A percentile compares a stretch with the other conserved stretches of the same genome.
phyloP scores from a whole-genome alignment of 2,888 invertebrate genomes.

The Eulithis prunata region DNA sequence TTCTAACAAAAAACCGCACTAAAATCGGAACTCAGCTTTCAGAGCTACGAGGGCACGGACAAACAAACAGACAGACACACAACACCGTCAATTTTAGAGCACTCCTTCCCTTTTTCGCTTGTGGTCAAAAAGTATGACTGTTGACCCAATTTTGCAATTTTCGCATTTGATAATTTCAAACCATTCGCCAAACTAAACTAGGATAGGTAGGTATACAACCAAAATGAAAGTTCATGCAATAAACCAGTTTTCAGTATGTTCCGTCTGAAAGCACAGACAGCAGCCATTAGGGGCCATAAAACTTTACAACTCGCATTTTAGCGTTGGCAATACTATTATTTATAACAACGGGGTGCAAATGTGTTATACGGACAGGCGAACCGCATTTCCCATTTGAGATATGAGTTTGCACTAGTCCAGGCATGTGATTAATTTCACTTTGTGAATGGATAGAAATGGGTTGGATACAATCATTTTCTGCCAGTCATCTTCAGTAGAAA shows the following conservation, averaged over 20 bases:
- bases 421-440: background rate
- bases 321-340: constrained; percentile 23
- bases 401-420: constrained; percentile 5
- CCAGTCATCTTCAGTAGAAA: background rate
- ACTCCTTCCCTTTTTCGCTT: too few relatives aligned
- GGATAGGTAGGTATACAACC: background rate
- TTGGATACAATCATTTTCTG: background rate
- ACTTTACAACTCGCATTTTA: constrained; percentile 26
- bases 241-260: constrained; percentile 16
- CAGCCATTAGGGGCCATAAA: constrained; percentile 26
- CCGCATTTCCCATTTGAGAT: constrained; percentile 7
- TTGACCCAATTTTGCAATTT: too few relatives aligned
- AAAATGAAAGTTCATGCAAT: constrained; percentile 5
- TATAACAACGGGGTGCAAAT: constrained; percentile 21
- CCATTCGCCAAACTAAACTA: background rate
- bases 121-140: too few relatives aligned
- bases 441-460: too few relatives aligned
- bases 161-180: background rate
- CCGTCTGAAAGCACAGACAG: constrained; percentile 18
- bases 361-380: constrained; percentile 12
- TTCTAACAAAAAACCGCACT: too few relatives aligned
- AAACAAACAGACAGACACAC: too few relatives aligned
- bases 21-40: too few relatives aligned
- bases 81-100: too few relatives aligned
- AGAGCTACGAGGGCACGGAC: too few relatives aligned